Conservation (phyloP, 2,797 vertebrate genomes). For the Pampus argenteus region DNA sequence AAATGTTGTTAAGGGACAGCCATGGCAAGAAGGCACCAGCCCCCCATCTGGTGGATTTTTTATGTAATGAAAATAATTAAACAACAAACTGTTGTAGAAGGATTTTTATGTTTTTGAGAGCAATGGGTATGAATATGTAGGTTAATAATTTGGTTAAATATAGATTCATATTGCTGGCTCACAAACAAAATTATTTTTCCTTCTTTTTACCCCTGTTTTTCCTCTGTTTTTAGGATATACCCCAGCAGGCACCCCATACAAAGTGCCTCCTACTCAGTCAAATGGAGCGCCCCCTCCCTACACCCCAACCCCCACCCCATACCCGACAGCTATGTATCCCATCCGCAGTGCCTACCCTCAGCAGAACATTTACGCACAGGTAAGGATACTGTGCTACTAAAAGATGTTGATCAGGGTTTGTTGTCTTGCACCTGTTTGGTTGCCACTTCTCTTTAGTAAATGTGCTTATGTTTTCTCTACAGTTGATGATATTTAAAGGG, state of each 20-base stretch:
- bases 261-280: conserved; percentile 96
- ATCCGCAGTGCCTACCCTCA: conserved; percentile 99
- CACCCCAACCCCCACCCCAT: conserved; percentile 95
- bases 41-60: conserved; percentile 71
- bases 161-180: background rate
- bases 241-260: conserved; percentile 94
- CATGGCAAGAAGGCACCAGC: conserved; percentile 18
- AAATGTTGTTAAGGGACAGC: conserved; percentile 16
- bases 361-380: conserved; percentile 99
- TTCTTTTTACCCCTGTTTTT: background rate
- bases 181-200: no score
- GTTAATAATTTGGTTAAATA: background rate
- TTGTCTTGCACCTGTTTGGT: background rate
- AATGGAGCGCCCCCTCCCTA: conserved; percentile 97
- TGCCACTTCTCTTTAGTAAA: background rate
- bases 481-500: background rate
- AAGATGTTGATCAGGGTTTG: background rate
- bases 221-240: conserved; percentile 89
- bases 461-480: background rate
- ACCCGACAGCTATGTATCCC: conserved; percentile 98
- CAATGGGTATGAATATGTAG: background rate
- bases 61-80: conserved; percentile 43
- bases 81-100: background rate
- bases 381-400: conserved; percentile 63
- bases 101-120: background rate